A percentile compares a stretch with the other conserved stretches of the same genome.
These are phyloP conservation scores for Pterophyllum scalare DNA, from an alignment of 2,113 vertebrate species.

Conservation along the genomic window DNA sequence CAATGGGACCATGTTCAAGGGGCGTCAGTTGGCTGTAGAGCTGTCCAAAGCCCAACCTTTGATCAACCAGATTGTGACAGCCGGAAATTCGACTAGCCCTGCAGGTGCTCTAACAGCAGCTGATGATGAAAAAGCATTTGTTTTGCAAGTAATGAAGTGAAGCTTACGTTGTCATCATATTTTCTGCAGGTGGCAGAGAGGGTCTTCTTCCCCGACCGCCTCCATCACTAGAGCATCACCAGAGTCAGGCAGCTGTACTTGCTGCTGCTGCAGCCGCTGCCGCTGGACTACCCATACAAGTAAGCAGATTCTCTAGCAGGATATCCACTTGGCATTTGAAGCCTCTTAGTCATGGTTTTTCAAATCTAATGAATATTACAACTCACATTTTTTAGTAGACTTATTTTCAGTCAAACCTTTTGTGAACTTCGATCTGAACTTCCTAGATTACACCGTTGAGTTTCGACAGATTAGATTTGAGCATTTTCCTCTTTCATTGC, in stretches of 20 bases:
- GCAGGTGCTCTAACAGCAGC: conserved; percentile 52
- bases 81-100: conserved; percentile 35
- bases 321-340: not conserved
- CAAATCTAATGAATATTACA: not conserved
- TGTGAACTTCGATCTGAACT: not conserved
- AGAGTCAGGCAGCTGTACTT: conserved; percentile 83
- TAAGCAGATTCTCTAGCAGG: conserved; percentile 7
- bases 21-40: conserved; percentile 93
- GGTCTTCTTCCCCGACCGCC: conserved; percentile 79
- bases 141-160: not conserved
- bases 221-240: conserved; percentile 83
- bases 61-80: conserved; percentile 79
- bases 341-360: not conserved
- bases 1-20: conserved; percentile 93
- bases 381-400: not conserved
- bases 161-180: not conserved
- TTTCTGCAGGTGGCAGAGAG: conserved; percentile 67
- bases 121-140: not conserved
- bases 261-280: conserved; percentile 82
- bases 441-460: not conserved
- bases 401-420: not conserved
- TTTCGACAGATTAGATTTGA: not conserved
- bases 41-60: conserved; percentile 93
- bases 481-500: conserved; percentile 22
- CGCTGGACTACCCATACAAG: conserved; percentile 80